A percentile compares a stretch with the other conserved stretches of the same genome.
Evolutionary conservation across 2,888 invertebrate genomes (phyloP).

Genomic region (Machimus rusticus): DNA sequence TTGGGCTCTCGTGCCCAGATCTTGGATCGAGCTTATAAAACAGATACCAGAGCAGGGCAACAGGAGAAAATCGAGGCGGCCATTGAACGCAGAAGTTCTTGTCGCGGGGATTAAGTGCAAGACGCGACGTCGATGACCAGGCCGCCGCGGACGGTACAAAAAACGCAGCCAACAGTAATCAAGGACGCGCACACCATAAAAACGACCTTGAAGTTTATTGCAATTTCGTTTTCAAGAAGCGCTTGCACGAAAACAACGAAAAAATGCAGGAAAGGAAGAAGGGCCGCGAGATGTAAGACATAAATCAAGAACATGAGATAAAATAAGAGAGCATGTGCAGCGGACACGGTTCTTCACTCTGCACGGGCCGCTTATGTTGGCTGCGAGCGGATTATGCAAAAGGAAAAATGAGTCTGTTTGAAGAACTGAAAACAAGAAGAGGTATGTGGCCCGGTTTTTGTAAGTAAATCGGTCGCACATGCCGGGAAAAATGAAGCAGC

Average conservation of each 20-base stretch:
- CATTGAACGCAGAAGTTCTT: background rate
- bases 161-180: constrained; percentile 28
- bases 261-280: constrained; percentile 1
- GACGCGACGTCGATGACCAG: background rate
- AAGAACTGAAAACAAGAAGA: background rate
- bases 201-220: constrained; percentile 34
- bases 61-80: constrained; percentile 7
- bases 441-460: constrained; percentile 25
- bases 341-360: constrained; percentile 30
- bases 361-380: background rate
- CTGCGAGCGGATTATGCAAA: background rate
- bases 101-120: background rate
- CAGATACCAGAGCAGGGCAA: background rate
- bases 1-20: background rate
- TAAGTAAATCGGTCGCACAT: constrained; percentile 34
- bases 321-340: constrained; percentile 31
- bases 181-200: constrained; percentile 29
- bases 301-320: constrained; percentile 32
- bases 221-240: constrained; percentile 36
- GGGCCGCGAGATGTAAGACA: constrained; percentile 16
- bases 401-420: background rate
- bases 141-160: background rate
- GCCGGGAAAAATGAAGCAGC: constrained; percentile 5
- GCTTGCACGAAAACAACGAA: background rate
- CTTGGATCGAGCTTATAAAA: background rate